phyloP scores from a whole-genome alignment of 2,113 vertebrate species.

The Lamprologus callipterus region DNA sequence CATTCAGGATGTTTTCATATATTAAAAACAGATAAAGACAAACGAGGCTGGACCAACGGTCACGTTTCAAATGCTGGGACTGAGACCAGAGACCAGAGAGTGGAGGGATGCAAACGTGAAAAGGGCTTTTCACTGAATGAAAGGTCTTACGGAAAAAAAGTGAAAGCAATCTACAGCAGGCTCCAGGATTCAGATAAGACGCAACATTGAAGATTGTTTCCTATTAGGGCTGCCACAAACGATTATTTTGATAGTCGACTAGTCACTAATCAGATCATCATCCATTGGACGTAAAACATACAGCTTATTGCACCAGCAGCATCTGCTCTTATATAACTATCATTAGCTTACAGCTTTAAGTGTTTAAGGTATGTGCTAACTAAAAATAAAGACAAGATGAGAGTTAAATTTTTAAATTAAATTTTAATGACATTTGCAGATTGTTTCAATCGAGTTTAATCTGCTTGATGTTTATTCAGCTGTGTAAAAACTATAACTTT shows the following conservation, averaged over 20 bases:
- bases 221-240: neutral
- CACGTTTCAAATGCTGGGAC: neutral
- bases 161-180: no score
- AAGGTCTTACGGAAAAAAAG: neutral
- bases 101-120: rapidly evolving
- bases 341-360: no score
- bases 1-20: neutral
- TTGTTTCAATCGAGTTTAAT: no score
- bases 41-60: rapidly evolving
- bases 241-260: no score
- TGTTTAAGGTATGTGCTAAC: no score
- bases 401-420: rapidly evolving
- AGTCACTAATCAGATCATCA: no score
- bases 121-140: neutral
- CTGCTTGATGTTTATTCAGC: no score
- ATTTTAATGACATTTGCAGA: no score
- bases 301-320: no score
- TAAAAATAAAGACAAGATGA: no score
- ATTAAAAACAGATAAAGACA: neutral
- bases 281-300: rapidly evolving
- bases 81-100: rapidly evolving
- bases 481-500: no score
- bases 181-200: neutral
- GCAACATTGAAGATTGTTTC: neutral
- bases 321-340: no score